Base-by-base conservation (phyloP, 2,797 vertebrate genomes). In the Hemitrygon akajei region DNA sequence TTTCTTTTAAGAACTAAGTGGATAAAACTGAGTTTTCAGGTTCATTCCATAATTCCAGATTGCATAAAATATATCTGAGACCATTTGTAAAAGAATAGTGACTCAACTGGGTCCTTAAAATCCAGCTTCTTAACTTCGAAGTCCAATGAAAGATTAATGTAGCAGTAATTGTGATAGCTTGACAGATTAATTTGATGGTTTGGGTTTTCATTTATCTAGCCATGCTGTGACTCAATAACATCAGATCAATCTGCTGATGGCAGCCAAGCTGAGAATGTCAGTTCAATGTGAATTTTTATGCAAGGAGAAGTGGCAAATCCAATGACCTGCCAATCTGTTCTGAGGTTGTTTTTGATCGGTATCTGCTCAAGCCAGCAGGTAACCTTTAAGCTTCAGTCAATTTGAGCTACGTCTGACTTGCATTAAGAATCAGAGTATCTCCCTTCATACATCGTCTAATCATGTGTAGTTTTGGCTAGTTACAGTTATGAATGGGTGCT, bases 231-330 rank as follows among this genome's bases (percentile, higher is more conserved):
- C 71, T 93, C 40, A 93, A 93, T 76, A 76, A 93, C 37, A 71
- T 58, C 47, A 93, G 91, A 76, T 76, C 91, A 93, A 93, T 76
- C 91, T 93, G 71, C 91, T 76, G 71, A 73, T 93, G 37, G 25
- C 91, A 73, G 22, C 34, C 10, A 66, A 92, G 91, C 73, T 73
- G 25, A 16, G 71, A 47, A 14, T n/a, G 47, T 56, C 47, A 93
- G 91, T 93, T 93, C 69, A 76, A 37, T 56, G 47, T 76, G 91
- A 56, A 25, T 30, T 75, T 92, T 73, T 92, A 93, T 93, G 40
- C 91, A 93, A 93, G 5, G 40, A 56, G 11, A 76, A 18, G 91
- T 76, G 37, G 71, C 91, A 92, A 92, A 92, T 40, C 37, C 60
- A 69, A 30, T 75, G 89, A 1, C 25, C 37, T 58, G 73, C 16